These are phyloP conservation scores for Trichonephila clavipes DNA, from an alignment of 1,140 invertebrate species.

Conservation along the genomic window DNA sequence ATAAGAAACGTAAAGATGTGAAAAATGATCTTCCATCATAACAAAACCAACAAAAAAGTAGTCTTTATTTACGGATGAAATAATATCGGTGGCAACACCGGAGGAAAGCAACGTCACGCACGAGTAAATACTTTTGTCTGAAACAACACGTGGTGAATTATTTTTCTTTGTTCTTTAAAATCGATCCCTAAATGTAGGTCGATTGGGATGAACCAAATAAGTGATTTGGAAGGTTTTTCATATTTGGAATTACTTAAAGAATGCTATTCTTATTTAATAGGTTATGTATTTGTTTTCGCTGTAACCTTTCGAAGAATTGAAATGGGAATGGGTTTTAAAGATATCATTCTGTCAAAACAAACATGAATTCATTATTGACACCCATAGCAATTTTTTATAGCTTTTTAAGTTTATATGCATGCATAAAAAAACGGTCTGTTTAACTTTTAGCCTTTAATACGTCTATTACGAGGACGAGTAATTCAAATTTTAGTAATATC, in stretches of 20 bases:
- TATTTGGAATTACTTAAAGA: background rate
- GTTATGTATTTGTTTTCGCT: background rate
- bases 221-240: constrained; percentile 3
- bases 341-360: no score
- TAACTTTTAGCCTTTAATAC: no score
- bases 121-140: constrained; percentile 8
- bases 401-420: no score
- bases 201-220: constrained; percentile 29
- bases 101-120: constrained; percentile 12
- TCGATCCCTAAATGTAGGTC: constrained; percentile 15
- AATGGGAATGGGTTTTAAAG: no score
- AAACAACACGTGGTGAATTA: background rate
- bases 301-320: background rate
- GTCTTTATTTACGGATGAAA: constrained; percentile 27
- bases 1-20: background rate
- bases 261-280: background rate
- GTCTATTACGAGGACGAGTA: no score
- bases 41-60: background rate
- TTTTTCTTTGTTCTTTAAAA: background rate
- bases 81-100: constrained; percentile 22
- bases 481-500: no score
- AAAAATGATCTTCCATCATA: constrained; percentile 12
- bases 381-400: no score
- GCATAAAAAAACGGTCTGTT: no score
- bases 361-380: no score